Base-by-base conservation (phyloP, 1,140 invertebrate species). In the Neodiprion virginianus region DNA sequence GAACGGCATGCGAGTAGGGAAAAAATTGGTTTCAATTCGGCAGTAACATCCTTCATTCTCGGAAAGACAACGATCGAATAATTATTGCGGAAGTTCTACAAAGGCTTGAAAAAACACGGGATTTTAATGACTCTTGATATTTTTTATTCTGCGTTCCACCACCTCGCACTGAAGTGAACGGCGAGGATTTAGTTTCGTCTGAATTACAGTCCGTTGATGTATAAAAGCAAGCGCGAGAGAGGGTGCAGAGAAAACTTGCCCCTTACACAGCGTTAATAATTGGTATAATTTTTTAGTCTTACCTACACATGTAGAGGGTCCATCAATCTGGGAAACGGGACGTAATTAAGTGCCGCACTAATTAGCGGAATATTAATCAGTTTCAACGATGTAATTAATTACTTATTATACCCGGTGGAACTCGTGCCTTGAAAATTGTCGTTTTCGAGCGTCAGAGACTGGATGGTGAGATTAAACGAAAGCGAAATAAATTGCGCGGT, bases 321-420 rank as follows among this genome's bases (percentile, higher is more conserved):
- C 23, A 71, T 71, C 40, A 71, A 71, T 71, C 70, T 71, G 48
- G 28, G n/a, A 17, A 14, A 12, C n/a, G 21, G 23, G n/a, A 48
- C 70, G 70, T 50, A 71, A 71, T 71, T 71, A 71, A 47, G 40
- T 17, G 70, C 12, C 23, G 70, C 40, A 17, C 70, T 71, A 71
- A 71, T 71, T 71, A 71, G 70, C 70, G 70, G 40, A 71, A 71
- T 48, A 71, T 71, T 71, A 71, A 71, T 71, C 70, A 71, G 70
- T 50, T 47, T 28, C 70, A 47, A 28, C 10, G 70, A 28, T 61
- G 53, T 71, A 47, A 71, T 71, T 71, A 71, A 71, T 71, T 71
- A 50, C 23, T 48, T 48, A 50, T 71, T 48, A 14, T 48, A 17
- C 23, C 3, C 12, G 12, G 10, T 23, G 68, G n/a, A 14, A 71